Conservation (phyloP, 2,888 invertebrate genomes). For the Ormyrus labotus region DNA sequence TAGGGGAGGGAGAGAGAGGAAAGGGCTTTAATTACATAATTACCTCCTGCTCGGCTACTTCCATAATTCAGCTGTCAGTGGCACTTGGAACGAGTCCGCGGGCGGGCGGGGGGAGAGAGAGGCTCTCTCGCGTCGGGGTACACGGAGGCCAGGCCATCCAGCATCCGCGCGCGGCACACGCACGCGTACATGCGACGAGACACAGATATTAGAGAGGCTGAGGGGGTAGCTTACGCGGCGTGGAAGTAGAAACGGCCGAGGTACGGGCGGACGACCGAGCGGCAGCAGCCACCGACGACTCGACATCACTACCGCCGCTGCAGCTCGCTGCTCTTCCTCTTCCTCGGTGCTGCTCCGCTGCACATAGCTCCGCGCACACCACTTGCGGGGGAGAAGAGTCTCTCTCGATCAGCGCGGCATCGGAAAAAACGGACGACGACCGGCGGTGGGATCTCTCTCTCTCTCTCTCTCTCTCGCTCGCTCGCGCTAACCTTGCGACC, state of each 20-base stretch:
- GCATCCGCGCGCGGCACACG: not conserved
- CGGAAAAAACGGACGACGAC: not conserved
- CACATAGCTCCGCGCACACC: no score
- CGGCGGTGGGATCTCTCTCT: not conserved
- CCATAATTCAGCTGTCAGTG: constrained; percentile 4
- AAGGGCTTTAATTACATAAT: constrained; percentile 21
- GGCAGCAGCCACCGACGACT: not conserved
- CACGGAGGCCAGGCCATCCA: no score
- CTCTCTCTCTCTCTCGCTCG: not conserved
- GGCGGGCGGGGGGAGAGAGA: no score
- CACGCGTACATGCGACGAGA: not conserved
- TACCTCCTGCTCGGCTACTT: not conserved
- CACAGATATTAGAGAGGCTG: not conserved
- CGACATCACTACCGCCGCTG: no score
- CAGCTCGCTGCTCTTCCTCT: no score
- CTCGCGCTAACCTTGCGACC: not conserved
- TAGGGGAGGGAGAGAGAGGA: constrained; percentile 7
- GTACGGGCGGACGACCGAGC: not conserved
- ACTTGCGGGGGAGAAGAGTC: not conserved
- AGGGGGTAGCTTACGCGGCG: constrained; percentile 23
- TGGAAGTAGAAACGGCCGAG: constrained; percentile 11
- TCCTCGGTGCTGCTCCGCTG: no score
- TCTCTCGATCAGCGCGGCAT: not conserved
- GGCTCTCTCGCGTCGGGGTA: no score
- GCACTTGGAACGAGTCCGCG: not conserved